A percentile compares a stretch with the other conserved stretches of the same genome.
Conservation (phyloP, 2,888 invertebrate species). For the Chymomyza procnemis region DNA sequence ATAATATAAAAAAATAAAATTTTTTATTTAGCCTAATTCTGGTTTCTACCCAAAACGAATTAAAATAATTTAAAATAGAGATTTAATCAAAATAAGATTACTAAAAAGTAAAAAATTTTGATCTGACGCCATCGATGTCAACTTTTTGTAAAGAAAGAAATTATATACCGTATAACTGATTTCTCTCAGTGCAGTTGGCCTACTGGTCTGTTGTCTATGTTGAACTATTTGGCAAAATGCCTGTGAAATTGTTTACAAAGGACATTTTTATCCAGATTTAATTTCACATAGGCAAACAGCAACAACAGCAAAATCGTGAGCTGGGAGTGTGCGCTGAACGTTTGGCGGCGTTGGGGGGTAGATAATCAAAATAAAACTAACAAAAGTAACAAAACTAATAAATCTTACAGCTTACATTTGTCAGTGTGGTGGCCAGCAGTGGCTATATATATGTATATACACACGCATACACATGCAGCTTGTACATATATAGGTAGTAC, state of each 20-base stretch:
- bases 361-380: background rate
- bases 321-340: background rate
- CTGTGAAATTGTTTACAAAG: conserved; percentile 33
- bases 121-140: too few species aligned
- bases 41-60: too few species aligned
- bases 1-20: too few species aligned
- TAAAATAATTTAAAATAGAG: too few species aligned
- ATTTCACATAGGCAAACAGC: conserved; percentile 12
- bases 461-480: conserved; percentile 6
- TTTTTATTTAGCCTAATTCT: too few species aligned
- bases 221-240: conserved; percentile 42
- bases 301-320: background rate
- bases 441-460: background rate
- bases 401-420: conserved; percentile 16
- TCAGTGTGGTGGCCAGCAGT: background rate
- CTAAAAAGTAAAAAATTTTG: too few species aligned
- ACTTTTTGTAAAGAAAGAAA: too few species aligned
- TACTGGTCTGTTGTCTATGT: background rate
- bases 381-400: conserved; percentile 18
- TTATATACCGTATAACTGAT: background rate
- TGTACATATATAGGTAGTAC: background rate
- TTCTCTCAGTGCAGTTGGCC: background rate
- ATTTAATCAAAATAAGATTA: too few species aligned
- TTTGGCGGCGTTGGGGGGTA: background rate
- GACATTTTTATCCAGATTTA: conserved; percentile 22